Conservation (phyloP, 2,113 vertebrate genomes). For the Ptychochromis oligacanthus region DNA sequence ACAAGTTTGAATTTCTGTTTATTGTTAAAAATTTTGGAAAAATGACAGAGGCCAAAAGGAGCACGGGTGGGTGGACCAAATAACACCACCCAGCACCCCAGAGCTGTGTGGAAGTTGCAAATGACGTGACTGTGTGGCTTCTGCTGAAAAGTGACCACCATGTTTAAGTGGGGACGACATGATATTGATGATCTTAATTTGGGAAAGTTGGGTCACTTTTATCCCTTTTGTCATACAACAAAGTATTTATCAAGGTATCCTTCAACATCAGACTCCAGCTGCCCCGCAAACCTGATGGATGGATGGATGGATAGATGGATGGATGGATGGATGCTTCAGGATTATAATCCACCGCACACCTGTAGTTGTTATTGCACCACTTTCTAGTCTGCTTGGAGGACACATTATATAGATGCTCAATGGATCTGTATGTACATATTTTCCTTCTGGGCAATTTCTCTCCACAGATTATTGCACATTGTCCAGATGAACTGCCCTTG, state of each 20-base stretch:
- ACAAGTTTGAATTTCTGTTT: neutral
- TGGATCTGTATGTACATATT: neutral
- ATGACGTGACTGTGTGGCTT: neutral
- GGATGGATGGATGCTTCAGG: too few relatives aligned
- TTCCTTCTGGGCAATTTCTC: conserved; percentile 1
- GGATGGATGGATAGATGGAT: neutral
- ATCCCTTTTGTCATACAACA: neutral
- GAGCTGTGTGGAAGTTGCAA: neutral
- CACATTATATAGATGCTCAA: neutral
- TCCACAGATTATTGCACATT: neutral
- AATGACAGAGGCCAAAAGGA: neutral
- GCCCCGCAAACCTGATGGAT: neutral
- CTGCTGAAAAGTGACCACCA: neutral
- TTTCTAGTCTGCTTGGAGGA: conserved; percentile 14
- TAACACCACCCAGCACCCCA: neutral
- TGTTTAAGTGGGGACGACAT: neutral
- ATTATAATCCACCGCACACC: neutral
- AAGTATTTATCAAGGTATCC: neutral
- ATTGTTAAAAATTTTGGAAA: neutral
- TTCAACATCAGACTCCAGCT: neutral
- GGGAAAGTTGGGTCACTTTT: neutral
- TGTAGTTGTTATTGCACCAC: neutral
- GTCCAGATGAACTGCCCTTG: neutral
- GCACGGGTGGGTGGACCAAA: rapidly evolving
- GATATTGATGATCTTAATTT: neutral